Base-by-base conservation (phyloP, 2,113 vertebrate species). In the Elachura formosa region DNA sequence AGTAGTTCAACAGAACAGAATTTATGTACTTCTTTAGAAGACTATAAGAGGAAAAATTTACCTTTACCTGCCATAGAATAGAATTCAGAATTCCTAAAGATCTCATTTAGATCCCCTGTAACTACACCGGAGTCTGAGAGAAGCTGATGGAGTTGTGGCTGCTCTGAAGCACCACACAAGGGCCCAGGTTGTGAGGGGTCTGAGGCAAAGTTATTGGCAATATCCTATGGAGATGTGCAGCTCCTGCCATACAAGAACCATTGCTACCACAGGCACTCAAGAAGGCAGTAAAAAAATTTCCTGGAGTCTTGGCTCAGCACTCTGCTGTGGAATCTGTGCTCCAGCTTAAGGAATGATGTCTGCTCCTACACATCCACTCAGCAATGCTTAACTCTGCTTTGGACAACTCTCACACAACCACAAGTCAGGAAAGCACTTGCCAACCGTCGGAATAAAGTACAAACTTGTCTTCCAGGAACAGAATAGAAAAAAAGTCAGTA, bases 291-390 rank as follows among this genome's bases (percentile, higher is more conserved):
- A 46, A 83, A 46, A 83, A 43, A 55, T 11, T 4, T 40, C 45
- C 61, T 72, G 69, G 14, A 31, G 36, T n/a, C 31, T 48, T 63
- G 13, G 7, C 10, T 75, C 43, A 77, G 48, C 31, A 18, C 48
- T 80, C 15, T 63, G 40, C 45, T 61, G n/a, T 25, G 48, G 61
- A 77, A 80, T 52, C 31, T 11, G 43, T 2, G 14, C 33, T 62
- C 22, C 36, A 51, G n/a, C 14, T 14, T 6, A 67, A 74, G 52
- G n/a, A 89, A 68, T 0, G 1, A 43, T 0, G 0, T 7, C 34
- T 45, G 17, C 22, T 45, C 9, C 34, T 8, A 15, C 3, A 36
- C 3, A 41, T 3, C 28, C 10, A 8, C 31, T 40, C 38, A 68
- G 33, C 7, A 55, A 49, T 1, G 2, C 52, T 14, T 15, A 41